Conservation (phyloP, 1,140 invertebrate species). For the Popillia japonica region DNA sequence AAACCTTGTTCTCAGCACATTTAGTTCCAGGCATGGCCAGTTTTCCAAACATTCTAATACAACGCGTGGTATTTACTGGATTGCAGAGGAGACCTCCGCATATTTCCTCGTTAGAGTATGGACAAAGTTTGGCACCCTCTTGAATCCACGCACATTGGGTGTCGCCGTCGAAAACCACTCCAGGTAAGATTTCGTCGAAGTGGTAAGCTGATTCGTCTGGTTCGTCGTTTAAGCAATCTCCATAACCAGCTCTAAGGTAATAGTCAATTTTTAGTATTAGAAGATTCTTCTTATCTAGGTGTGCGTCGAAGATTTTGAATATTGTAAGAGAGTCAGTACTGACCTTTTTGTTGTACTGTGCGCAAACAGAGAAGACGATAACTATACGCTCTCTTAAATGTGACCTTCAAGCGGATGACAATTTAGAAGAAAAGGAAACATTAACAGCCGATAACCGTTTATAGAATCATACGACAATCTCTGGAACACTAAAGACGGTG, state of each 20-base stretch:
- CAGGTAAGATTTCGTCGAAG: constrained; percentile 69
- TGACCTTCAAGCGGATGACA: too few relatives aligned
- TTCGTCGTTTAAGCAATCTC: constrained; percentile 71
- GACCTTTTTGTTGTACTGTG: too few relatives aligned
- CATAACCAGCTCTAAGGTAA: constrained; percentile 66
- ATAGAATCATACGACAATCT: too few relatives aligned
- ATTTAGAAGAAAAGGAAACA: too few relatives aligned
- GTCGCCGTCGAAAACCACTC: constrained; percentile 73
- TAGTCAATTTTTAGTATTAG: background rate
- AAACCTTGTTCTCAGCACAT: constrained; percentile 68
- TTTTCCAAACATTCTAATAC: constrained; percentile 66
- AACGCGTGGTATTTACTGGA: constrained; percentile 58
- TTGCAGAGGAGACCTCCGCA: constrained; percentile 70
- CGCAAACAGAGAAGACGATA: too few relatives aligned
- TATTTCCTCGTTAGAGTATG: constrained; percentile 55
- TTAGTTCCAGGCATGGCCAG: constrained; percentile 72
- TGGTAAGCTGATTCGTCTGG: constrained; percentile 65
- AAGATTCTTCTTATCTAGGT: too few relatives aligned
- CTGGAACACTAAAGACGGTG: too few relatives aligned
- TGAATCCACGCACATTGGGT: constrained; percentile 69
- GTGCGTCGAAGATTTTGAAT: too few relatives aligned
- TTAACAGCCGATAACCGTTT: too few relatives aligned
- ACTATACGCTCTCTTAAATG: too few relatives aligned
- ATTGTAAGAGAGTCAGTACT: too few relatives aligned
- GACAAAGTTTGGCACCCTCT: constrained; percentile 60